Percentiles rank a stretch among this genome's conserved stretches.
Conservation (phyloP, 37 sponge, comb jelly and placozoan genomes). For the Crambe crambe region DNA sequence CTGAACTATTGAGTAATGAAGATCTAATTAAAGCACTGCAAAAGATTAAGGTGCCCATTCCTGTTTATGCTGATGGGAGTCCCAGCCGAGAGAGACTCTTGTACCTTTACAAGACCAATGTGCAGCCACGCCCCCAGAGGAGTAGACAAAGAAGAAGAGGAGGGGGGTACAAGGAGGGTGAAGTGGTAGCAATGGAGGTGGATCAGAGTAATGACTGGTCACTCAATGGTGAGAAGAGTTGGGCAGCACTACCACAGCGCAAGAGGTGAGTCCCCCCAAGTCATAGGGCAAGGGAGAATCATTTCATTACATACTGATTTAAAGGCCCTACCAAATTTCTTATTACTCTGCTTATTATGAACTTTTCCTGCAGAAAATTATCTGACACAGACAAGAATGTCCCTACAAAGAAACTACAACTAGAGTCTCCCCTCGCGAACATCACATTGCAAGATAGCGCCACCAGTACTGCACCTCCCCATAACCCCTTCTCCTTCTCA, state of each 20-base stretch:
- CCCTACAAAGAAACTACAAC: neutral
- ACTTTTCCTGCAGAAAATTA: neutral
- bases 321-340: neutral
- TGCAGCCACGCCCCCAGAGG: conserved; percentile 65
- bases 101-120: conserved; percentile 56
- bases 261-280: conserved; percentile 12
- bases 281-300: neutral
- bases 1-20: conserved; percentile 33
- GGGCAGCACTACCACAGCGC: neutral
- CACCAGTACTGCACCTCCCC: too few relatives aligned
- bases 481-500: too few relatives aligned
- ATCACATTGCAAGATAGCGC: too few relatives aligned
- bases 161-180: neutral
- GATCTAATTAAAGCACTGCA: conserved; percentile 16
- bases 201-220: conserved; percentile 17
- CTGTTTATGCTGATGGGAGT: conserved; percentile 13
- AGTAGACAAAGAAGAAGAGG: neutral
- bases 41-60: conserved; percentile 39
- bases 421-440: neutral
- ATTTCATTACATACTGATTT: neutral
- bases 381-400: neutral
- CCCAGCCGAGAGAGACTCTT: conserved; percentile 50
- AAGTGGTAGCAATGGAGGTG: conserved; percentile 36
- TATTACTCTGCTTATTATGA: neutral
- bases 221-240: neutral